Percentiles rank a stretch among this genome's conserved stretches.
Evolutionary conservation across 1,140 invertebrate genomes (phyloP).

Genomic region (Popillia japonica): DNA sequence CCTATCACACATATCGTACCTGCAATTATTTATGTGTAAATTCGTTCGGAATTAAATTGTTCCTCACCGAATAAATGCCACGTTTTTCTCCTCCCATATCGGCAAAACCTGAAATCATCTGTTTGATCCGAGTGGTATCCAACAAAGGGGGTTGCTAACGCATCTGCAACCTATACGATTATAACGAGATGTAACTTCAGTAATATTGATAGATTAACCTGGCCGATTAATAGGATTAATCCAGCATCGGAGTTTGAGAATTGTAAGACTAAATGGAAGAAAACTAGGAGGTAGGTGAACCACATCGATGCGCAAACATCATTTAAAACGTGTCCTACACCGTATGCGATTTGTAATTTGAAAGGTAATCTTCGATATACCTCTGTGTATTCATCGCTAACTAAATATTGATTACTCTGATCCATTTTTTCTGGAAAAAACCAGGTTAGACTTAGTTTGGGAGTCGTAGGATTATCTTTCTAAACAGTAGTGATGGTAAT

Average conservation of each 20-base stretch:
- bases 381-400: slow-evolving; percentile 57
- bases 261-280: slow-evolving; percentile 83
- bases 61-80: slow-evolving; percentile 90
- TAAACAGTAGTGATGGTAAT: neutral
- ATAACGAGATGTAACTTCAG: neutral
- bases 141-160: slow-evolving; percentile 87
- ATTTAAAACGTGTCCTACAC: slow-evolving; percentile 89
- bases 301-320: slow-evolving; percentile 96
- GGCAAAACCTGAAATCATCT: slow-evolving; percentile 69
- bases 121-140: slow-evolving; percentile 85
- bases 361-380: slow-evolving; percentile 56
- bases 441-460: neutral
- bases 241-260: slow-evolving; percentile 82
- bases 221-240: slow-evolving; percentile 82
- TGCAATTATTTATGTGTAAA: no score
- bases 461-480: neutral
- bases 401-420: slow-evolving; percentile 44
- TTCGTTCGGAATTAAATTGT: no score
- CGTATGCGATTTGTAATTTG: slow-evolving; percentile 61
- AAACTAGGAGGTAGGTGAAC: slow-evolving; percentile 97
- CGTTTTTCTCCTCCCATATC: slow-evolving; percentile 86
- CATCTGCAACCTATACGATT: slow-evolving; percentile 75
- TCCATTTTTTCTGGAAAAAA: slow-evolving; percentile 44
- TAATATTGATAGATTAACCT: slow-evolving; percentile 59
- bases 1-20: slow-evolving; percentile 80